Evolutionary conservation across 2,888 invertebrate species (phyloP).

Genomic region (Zygogramma bicolorata): DNA sequence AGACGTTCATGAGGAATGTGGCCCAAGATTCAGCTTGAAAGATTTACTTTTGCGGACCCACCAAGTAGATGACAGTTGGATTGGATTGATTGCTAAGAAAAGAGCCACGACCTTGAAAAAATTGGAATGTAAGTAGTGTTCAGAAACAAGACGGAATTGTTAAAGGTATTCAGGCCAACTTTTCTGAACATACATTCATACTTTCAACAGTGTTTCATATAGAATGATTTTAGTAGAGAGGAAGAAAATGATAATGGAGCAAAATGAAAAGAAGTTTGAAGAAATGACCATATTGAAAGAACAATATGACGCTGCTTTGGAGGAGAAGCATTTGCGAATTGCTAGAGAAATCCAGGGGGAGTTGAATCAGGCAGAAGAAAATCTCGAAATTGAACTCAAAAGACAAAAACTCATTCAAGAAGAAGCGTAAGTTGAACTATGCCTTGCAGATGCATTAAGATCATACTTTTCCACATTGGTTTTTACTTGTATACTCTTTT

Average conservation of each 20-base stretch:
- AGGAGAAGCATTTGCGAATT: constrained; percentile 56
- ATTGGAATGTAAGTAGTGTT: constrained; percentile 60
- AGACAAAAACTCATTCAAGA: constrained; percentile 60
- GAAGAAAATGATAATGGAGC: constrained; percentile 53
- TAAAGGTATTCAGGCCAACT: too few species aligned
- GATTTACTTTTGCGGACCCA: constrained; percentile 50
- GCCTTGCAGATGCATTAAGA: too few species aligned
- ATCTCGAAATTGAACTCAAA: constrained; percentile 56
- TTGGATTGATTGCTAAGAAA: constrained; percentile 60
- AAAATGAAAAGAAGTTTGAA: constrained; percentile 57
- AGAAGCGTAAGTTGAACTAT: constrained; percentile 61
- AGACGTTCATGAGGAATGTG: constrained; percentile 59
- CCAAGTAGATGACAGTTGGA: constrained; percentile 53
- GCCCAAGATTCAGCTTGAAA: constrained; percentile 57
- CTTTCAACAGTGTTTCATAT: not conserved
- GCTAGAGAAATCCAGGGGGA: constrained; percentile 59
- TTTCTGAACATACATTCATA: too few species aligned
- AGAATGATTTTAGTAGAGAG: constrained; percentile 61
- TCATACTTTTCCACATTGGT: too few species aligned
- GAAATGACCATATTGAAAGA: constrained; percentile 57
- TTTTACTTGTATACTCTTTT: too few species aligned
- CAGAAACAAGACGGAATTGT: too few species aligned
- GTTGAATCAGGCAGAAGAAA: constrained; percentile 55
- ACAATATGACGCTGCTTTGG: constrained; percentile 59
- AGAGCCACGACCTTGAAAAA: constrained; percentile 58